Conservation (phyloP, 2,888 invertebrate genomes). For the Venusia cambrica region DNA sequence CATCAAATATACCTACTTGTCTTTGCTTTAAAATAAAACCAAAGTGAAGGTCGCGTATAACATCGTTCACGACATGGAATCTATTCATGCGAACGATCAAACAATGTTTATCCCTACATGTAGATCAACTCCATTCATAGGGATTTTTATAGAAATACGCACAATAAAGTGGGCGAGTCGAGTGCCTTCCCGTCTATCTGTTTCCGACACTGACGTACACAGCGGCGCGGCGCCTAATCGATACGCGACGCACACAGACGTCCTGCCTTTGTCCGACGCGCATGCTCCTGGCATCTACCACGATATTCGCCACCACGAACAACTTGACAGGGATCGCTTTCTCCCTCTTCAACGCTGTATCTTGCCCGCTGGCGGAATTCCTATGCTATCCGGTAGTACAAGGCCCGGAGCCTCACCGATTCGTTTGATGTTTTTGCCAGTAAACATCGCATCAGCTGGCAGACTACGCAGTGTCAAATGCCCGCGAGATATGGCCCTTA, state of each 20-base stretch:
- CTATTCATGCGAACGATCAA: constrained; percentile 7
- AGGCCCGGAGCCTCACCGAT: constrained; percentile 49
- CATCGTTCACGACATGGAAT: too few relatives aligned
- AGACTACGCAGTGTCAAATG: constrained; percentile 64
- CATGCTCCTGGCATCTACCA: constrained; percentile 63
- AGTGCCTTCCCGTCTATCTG: constrained; percentile 48
- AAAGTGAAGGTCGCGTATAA: too few relatives aligned
- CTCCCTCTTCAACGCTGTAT: constrained; percentile 40
- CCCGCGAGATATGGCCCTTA: constrained; percentile 61
- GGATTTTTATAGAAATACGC: constrained; percentile 56
- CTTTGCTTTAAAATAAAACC: too few relatives aligned
- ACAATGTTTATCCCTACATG: constrained; percentile 14
- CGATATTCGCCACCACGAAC: constrained; percentile 46
- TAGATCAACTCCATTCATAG: constrained; percentile 53
- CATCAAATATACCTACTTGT: too few relatives aligned
- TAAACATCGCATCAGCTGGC: constrained; percentile 77
- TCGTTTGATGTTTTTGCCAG: constrained; percentile 60
- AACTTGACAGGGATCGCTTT: constrained; percentile 32
- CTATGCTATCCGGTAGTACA: constrained; percentile 51
- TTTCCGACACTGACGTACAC: constrained; percentile 71
- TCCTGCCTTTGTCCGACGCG: constrained; percentile 42
- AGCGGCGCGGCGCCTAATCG: constrained; percentile 58
- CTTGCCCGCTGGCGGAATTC: constrained; percentile 44
- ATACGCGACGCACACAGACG: constrained; percentile 71
- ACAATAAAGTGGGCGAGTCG: constrained; percentile 46